Base-by-base conservation (phyloP, 1,140 invertebrate genomes). In the Neocloeon triangulifer region DNA sequence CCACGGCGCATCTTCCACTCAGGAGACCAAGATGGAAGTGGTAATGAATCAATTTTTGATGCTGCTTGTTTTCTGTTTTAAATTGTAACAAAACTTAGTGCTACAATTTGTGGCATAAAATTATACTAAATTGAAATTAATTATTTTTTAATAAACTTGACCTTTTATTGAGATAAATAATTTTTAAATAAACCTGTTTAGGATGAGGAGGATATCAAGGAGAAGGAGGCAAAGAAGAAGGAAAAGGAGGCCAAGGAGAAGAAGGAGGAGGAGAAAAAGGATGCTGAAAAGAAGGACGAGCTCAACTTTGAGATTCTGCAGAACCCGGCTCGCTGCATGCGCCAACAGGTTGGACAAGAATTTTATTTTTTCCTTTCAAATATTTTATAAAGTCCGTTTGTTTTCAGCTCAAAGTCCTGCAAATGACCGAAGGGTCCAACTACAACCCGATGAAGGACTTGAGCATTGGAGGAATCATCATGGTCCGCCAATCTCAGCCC, bases 261-360 rank as follows among this genome's bases (percentile, higher is more conserved):
- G 46, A 80, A 84, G 44, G 78, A 84, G 43, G 51, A 58, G 38
- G 51, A 56, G 25, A 51, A 58, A 38, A 51, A 57, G 37, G 54
- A 59, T 39, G 67, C 77, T 7, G 81, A 89, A 50, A 58, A 61
- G 41, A 59, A 66, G 42, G 58, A 64, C 29, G 70, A 74, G 39
- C 75, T 91, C 0, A 72, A 55, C 35, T 94, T 84, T 57, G 88
- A 97, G 56, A 76, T 92, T 35, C 54, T 98, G 3, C 67, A 68
- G 32, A 99, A 99, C 61, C 94, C 94, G 1, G 85, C 88, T 1
- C 67, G 94, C 29, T 72, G 89, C 3, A 72, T 98, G 59, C 74
- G 84, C 32, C 82, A 88, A 46, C 94, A 96, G 51, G 53, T 59
- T 45, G 25, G 31, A 20, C 21, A 27, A 28, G n/a, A n/a, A 23